Evolutionary conservation across 2,797 vertebrate species (phyloP).

Genomic region (Anniella stebbinsi): DNA sequence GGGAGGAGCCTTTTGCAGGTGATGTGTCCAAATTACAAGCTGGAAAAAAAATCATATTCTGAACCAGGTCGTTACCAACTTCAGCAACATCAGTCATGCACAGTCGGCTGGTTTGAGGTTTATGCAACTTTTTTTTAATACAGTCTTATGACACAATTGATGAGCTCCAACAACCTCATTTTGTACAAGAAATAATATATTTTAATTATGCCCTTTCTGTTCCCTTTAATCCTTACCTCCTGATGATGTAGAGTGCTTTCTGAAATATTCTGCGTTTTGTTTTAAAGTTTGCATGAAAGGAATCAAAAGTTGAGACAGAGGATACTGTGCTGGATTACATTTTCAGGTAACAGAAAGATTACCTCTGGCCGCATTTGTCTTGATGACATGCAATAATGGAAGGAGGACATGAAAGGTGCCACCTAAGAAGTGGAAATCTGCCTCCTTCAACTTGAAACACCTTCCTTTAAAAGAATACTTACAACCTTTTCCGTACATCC

Average conservation of each 20-base stretch:
- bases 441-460: slow-evolving; percentile 62
- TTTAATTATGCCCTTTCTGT: slow-evolving; percentile 23
- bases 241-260: slow-evolving; percentile 15
- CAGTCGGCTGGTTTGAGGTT: background rate
- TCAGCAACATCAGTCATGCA: too few species aligned
- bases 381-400: slow-evolving; percentile 54
- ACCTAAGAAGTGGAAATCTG: slow-evolving; percentile 49
- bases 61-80: background rate
- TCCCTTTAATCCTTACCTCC: slow-evolving; percentile 1
- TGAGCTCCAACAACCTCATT: background rate
- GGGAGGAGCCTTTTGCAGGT: too few species aligned
- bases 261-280: slow-evolving; percentile 18
- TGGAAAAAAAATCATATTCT: background rate
- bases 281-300: slow-evolving; percentile 56
- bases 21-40: background rate
- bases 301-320: slow-evolving; percentile 48
- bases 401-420: slow-evolving; percentile 64
- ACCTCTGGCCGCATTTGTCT: slow-evolving; percentile 48
- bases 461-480: slow-evolving; percentile 73
- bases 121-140: background rate
- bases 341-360: slow-evolving; percentile 60
- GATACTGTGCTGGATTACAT: slow-evolving; percentile 36
- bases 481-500: slow-evolving; percentile 67
- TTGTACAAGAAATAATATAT: background rate
- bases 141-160: background rate